Base-by-base conservation (phyloP, 2,888 invertebrate species). In the Exephanes ischioxanthus region DNA sequence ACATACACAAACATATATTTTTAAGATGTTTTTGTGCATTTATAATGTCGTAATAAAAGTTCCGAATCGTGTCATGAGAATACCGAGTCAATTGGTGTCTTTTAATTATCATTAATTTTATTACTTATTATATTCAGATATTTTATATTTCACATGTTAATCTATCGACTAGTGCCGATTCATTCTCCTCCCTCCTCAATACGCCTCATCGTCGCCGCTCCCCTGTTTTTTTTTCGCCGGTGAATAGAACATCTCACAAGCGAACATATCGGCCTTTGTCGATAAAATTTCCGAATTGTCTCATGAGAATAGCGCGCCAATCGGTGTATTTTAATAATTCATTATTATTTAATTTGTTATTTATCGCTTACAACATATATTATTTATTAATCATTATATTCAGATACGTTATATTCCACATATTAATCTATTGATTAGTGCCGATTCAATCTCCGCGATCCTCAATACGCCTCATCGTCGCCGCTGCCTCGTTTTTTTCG, bases 181-280 rank as follows among this genome's bases (percentile, higher is more conserved):
- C 9, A 55, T 3, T 55, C 22, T 22, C 55, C 9, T 22, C 7
- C 9, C 3, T 55, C n/a, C 19, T 55, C 22, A 26, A 22, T 26
- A 7, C 4, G 0, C 22, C 22, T 26, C 26, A 26, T 26, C 4
- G 19, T 58, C 26, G 14, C 26, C 22, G 58, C 3, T 26, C 26
- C 16, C 16, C 1, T 3, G 3, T 45, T 45, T 3, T 45, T 58
- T 22, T 37, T 37, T 58, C 58, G 22, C 22, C 22, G 26, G 4
- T 4, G 22, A 22, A 55, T 55, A 22, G 11, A 9, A 9, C 11
- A 4, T 58, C 4, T 9, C 14, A 41, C 85, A 85, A 0, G 79
- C 80, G 26, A 80, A 76, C 14, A 33, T 48, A 14, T 48, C n/a
- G 0, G 7, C 97, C 66, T 7, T 55, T 48, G 53, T 68, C 97